Evolutionary conservation across 2,797 vertebrate genomes (phyloP).

Genomic region (Erithacus rubecula): DNA sequence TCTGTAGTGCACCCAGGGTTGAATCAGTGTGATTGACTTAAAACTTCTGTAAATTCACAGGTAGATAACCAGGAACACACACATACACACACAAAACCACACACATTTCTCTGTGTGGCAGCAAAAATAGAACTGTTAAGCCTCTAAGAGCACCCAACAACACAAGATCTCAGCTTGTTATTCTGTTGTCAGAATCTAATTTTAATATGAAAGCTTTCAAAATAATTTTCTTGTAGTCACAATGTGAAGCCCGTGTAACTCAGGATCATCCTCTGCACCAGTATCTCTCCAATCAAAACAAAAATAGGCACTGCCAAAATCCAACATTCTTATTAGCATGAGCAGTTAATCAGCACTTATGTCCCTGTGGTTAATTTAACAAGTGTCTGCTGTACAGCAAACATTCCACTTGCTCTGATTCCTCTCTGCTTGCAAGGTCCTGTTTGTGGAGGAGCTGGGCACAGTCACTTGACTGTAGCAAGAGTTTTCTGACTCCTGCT

Average conservation of each 20-base stretch:
- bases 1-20: neutral
- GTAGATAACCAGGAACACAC: neutral
- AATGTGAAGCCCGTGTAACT: neutral
- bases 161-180: neutral
- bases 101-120: neutral
- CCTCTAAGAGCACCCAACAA: neutral
- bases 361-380: neutral
- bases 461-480: neutral
- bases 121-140: neutral
- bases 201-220: neutral
- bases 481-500: neutral
- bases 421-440: neutral
- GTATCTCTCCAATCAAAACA: neutral
- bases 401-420: neutral
- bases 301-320: neutral
- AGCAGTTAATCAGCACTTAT: neutral
- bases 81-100: neutral
- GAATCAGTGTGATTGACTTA: neutral
- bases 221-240: neutral
- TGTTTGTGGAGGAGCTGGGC: neutral
- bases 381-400: neutral
- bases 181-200: neutral
- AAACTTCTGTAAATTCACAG: neutral
- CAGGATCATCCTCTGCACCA: neutral
- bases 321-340: neutral